Conservation (phyloP, 2,888 invertebrate species). For the Hyposoter didymator region DNA sequence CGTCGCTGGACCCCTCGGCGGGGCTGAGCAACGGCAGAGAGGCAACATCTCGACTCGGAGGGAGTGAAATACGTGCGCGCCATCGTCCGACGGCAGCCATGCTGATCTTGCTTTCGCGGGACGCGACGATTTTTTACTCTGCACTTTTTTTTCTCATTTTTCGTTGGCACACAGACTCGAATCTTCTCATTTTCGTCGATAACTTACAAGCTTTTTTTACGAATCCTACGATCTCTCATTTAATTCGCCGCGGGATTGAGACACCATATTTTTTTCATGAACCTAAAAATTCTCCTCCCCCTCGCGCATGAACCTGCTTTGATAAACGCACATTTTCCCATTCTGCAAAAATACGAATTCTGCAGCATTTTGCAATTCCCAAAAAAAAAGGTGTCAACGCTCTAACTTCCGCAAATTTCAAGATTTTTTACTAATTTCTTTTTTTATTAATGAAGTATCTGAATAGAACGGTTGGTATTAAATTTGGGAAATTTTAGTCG, state of each 20-base stretch:
- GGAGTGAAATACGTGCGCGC: conserved; percentile 70
- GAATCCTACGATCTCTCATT: neutral
- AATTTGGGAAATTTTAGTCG: no score
- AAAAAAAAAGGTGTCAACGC: no score
- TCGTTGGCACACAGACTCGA: neutral
- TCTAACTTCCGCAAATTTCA: no score
- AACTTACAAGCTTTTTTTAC: neutral
- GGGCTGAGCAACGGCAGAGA: conserved; percentile 53
- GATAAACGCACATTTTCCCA: conserved; percentile 13
- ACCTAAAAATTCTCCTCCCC: conserved; percentile 9
- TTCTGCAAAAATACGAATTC: no score
- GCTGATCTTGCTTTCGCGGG: conserved; percentile 34
- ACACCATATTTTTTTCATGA: conserved; percentile 33
- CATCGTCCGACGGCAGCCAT: conserved; percentile 80
- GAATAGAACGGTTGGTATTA: no score
- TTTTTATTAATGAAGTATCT: no score
- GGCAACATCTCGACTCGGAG: conserved; percentile 67
- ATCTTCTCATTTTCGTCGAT: conserved; percentile 2
- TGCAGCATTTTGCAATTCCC: no score
- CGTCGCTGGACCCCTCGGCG: conserved; percentile 35
- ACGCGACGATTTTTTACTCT: conserved; percentile 49
- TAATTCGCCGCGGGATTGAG: neutral
- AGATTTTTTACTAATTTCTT: no score
- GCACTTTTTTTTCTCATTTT: neutral
- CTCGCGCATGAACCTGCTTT: neutral